Evolutionary conservation across 1,140 invertebrate genomes (phyloP).

Genomic region (Philopotamus ludificatus): DNA sequence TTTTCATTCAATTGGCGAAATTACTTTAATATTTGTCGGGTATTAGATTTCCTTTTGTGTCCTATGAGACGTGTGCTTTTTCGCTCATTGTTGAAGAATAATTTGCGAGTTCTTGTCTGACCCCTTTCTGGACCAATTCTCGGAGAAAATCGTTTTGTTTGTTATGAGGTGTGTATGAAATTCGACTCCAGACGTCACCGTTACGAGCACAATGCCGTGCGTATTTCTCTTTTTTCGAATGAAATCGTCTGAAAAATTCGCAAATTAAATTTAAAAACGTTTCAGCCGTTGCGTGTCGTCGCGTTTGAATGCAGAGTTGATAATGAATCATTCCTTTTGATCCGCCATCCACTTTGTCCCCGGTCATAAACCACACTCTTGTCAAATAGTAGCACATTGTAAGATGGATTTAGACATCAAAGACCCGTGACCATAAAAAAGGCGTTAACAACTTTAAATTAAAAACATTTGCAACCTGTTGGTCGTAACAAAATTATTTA

Average conservation of each 20-base stretch:
- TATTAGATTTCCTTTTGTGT: slow-evolving; percentile 20
- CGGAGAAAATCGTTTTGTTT: slow-evolving; percentile 7
- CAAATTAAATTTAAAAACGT: too few relatives aligned
- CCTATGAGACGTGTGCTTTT: slow-evolving; percentile 15
- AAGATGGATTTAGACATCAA: slow-evolving; percentile 15
- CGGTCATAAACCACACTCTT: slow-evolving; percentile 15
- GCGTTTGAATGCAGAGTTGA: neutral
- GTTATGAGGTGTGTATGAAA: neutral
- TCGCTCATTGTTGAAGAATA: neutral
- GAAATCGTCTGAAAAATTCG: too few relatives aligned
- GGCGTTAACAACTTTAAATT: slow-evolving; percentile 10
- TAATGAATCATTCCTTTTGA: slow-evolving; percentile 27
- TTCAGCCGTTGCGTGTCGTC: neutral
- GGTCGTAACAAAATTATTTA: neutral
- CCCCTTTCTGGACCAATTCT: slow-evolving; percentile 2
- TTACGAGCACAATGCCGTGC: neutral
- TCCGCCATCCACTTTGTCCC: slow-evolving; percentile 16
- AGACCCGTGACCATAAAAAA: slow-evolving; percentile 24
- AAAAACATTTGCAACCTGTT: neutral
- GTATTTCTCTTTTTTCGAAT: neutral
- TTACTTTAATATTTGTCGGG: slow-evolving; percentile 19
- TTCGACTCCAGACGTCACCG: neutral
- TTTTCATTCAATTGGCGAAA: slow-evolving; percentile 18
- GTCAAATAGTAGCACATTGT: slow-evolving; percentile 10
- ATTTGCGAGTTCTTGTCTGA: slow-evolving; percentile 5